These are phyloP conservation scores for Ischnura elegans DNA, from an alignment of 2,888 invertebrate genomes.

Conservation along the genomic window DNA sequence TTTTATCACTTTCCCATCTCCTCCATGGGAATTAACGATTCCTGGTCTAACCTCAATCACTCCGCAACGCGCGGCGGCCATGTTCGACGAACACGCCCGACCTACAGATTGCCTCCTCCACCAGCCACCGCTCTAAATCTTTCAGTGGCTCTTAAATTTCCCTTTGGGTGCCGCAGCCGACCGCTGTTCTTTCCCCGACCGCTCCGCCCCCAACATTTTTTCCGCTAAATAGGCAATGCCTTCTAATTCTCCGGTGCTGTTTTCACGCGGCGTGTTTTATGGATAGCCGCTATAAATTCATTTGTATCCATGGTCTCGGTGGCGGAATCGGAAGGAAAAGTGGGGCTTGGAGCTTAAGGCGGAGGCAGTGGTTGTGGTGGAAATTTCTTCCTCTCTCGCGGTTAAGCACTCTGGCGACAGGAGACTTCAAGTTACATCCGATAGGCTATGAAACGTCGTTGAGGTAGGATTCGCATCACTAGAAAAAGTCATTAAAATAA, in stretches of 20 bases:
- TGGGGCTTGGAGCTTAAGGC: not conserved
- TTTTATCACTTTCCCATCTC: conserved; percentile 24
- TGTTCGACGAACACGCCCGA: not conserved
- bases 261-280: not conserved
- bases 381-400: not conserved
- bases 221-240: conserved; percentile 27
- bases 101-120: conserved; percentile 4
- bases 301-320: not conserved
- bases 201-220: not conserved
- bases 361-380: not conserved
- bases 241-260: conserved; percentile 5
- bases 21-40: not conserved
- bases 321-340: not conserved
- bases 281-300: conserved; percentile 10
- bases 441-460: not conserved
- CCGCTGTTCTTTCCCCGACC: not conserved
- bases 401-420: not conserved
- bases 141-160: conserved; percentile 24
- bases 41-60: not conserved
- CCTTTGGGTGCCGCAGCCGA: not conserved
- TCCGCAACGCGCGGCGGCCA: not conserved
- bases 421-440: not conserved
- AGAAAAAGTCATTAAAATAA: not conserved
- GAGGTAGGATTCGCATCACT: not conserved
- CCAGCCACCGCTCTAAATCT: not conserved